Percentiles rank a stretch among this genome's conserved stretches.
Conservation (phyloP, 2,797 vertebrate genomes). For the Acanthurus tractus region DNA sequence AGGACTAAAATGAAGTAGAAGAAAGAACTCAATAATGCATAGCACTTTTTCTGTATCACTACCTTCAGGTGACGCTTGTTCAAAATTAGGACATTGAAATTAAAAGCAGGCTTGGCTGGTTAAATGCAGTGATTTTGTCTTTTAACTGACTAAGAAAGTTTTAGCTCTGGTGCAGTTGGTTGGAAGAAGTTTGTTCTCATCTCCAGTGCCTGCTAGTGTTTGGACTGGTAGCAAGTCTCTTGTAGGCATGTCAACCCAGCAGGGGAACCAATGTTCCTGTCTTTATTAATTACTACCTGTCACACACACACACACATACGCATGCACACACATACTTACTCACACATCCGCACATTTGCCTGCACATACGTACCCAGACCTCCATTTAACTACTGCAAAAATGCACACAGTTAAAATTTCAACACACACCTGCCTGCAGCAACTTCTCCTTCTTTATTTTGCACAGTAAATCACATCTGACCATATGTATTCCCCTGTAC, state of each 20-base stretch:
- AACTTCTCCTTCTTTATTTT: conserved; percentile 14
- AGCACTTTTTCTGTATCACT: conserved; percentile 28
- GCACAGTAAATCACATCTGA: conserved; percentile 14
- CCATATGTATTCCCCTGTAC: conserved; percentile 1
- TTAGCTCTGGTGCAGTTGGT: conserved; percentile 9
- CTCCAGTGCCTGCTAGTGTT: conserved; percentile 31
- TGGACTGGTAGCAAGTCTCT: conserved; percentile 51
- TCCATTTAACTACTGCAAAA: conserved; percentile 35
- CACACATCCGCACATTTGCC: conserved; percentile 18
- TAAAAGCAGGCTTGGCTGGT: conserved; percentile 28
- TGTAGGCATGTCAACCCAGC: conserved; percentile 64
- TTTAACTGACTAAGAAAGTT: conserved; percentile 49
- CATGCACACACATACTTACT: conserved; percentile 1
- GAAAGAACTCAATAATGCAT: conserved; percentile 72
- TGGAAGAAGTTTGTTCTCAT: conserved; percentile 47
- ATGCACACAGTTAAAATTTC: conserved; percentile 39
- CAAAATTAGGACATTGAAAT: conserved; percentile 57
- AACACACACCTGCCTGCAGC: conserved; percentile 50
- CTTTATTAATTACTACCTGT: conserved; percentile 82
- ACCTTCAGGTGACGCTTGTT: conserved; percentile 44
- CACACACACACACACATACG: conserved; percentile 49
- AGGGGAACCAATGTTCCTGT: conserved; percentile 75
- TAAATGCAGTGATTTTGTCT: conserved; percentile 46
- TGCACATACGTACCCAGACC: conserved; percentile 31
- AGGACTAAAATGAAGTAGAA: conserved; percentile 59